Conservation (phyloP, 2,113 vertebrate genomes). For the Chelonoidis abingdonii region DNA sequence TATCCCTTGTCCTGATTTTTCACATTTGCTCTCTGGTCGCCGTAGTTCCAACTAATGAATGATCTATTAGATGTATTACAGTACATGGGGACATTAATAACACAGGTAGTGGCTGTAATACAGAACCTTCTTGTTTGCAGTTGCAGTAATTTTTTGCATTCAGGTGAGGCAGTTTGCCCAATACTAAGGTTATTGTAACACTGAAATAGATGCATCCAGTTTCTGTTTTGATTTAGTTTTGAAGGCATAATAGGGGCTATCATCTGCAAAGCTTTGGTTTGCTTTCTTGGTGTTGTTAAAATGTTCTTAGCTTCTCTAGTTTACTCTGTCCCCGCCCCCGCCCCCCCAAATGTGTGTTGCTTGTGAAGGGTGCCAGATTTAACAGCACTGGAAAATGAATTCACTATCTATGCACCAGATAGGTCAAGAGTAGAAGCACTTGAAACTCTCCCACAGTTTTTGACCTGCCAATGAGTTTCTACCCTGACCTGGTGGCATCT, state of each 20-base stretch:
- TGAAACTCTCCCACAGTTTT: background rate
- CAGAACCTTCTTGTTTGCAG: background rate
- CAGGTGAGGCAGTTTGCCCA: background rate
- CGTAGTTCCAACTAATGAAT: fast-evolving
- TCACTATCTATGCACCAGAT: background rate
- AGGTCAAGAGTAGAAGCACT: background rate
- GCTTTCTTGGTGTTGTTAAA: background rate
- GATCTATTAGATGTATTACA: background rate
- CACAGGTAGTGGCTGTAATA: fast-evolving
- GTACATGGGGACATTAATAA: fast-evolving
- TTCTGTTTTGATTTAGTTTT: background rate
- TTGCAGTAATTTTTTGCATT: background rate
- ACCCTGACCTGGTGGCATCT: background rate
- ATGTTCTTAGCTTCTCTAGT: background rate
- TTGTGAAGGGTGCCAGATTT: background rate
- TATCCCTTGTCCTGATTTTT: too few species aligned
- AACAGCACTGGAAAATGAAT: background rate
- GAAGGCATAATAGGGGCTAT: background rate
- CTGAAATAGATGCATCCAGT: background rate
- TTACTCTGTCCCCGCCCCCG: background rate
- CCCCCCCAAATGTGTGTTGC: background rate
- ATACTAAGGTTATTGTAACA: background rate
- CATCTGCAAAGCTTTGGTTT: background rate
- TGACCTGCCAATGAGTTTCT: background rate
- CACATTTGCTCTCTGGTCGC: too few species aligned